These are phyloP conservation scores for Mamestra configurata DNA, from an alignment of 1,140 invertebrate genomes.

Conservation along the genomic window DNA sequence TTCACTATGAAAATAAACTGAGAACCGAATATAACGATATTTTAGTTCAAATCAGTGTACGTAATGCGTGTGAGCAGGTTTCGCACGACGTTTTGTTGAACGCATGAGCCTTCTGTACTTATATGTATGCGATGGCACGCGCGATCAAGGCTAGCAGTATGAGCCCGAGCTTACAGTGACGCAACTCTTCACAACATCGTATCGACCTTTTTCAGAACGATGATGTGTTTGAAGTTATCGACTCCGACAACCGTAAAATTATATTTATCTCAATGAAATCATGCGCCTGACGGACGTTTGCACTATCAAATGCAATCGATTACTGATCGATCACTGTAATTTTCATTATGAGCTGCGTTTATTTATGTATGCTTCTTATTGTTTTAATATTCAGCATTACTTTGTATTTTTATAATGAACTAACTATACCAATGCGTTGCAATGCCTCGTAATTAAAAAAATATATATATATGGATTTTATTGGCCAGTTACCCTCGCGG, in stretches of 20 bases:
- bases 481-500: no score
- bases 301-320: neutral
- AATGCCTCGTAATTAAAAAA: no score
- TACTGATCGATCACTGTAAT: neutral
- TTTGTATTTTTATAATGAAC: no score
- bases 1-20: no score
- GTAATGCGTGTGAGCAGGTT: neutral
- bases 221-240: neutral
- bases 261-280: constrained; percentile 22
- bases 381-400: no score
- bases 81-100: neutral
- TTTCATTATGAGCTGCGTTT: neutral
- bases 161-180: constrained; percentile 1
- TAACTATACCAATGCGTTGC: no score
- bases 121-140: neutral
- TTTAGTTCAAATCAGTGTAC: neutral
- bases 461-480: no score
- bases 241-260: neutral
- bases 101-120: neutral
- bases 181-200: neutral
- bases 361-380: no score
- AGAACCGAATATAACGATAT: no score
- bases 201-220: constrained; percentile 13
- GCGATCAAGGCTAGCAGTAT: constrained; percentile 5
- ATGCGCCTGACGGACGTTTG: neutral